phyloP scores from a whole-genome alignment of 2,113 vertebrate genomes.

The Herpailurus yagouaroundi region DNA sequence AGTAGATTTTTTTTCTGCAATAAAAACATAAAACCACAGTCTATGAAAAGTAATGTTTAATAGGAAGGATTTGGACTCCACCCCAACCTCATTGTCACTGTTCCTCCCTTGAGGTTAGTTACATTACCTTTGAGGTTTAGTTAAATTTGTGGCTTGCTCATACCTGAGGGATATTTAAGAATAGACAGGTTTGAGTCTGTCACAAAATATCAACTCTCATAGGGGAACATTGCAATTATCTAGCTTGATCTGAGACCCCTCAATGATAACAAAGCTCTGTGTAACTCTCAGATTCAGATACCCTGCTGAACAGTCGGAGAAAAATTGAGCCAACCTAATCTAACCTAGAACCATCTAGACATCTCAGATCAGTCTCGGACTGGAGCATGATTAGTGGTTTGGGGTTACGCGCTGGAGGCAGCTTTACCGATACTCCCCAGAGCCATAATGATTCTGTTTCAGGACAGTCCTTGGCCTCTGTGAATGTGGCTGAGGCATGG shows the following conservation, averaged over 20 bases:
- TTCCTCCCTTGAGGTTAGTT: background rate
- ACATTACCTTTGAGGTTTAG: constrained; percentile 19
- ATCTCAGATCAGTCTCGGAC: background rate
- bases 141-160: background rate
- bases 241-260: constrained; percentile 16
- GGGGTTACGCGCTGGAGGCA: background rate
- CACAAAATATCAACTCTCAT: constrained; percentile 18
- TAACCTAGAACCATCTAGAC: background rate
- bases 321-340: background rate
- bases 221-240: constrained; percentile 14
- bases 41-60: background rate
- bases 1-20: background rate
- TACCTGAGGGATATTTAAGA: background rate
- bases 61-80: background rate
- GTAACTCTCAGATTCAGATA: background rate
- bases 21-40: background rate
- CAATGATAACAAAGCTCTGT: background rate
- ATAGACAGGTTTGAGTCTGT: background rate
- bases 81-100: background rate
- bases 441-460: accelerated
- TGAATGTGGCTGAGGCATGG: accelerated
- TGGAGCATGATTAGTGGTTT: background rate
- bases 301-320: background rate
- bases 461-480: background rate
- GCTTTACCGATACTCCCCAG: background rate